A percentile compares a stretch with the other conserved stretches of the same genome.
These are phyloP conservation scores for Volucella bombylans DNA, from an alignment of 2,888 invertebrate genomes.

Conservation along the genomic window DNA sequence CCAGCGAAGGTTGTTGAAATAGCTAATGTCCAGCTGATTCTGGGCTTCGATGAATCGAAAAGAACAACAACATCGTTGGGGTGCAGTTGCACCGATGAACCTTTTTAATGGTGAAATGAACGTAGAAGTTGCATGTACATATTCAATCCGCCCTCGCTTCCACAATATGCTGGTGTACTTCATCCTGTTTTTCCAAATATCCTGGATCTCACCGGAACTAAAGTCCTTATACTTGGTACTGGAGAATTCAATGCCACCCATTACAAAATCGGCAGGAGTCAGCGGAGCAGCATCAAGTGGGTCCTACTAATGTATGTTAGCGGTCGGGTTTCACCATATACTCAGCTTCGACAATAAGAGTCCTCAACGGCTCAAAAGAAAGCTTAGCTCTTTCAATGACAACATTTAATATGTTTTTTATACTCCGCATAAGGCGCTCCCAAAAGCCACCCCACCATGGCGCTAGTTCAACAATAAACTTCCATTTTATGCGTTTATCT, in stretches of 20 bases:
- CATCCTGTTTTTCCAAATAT: neutral
- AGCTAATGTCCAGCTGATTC: conserved; percentile 44
- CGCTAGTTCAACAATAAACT: conserved; percentile 47
- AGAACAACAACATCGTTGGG: conserved; percentile 17
- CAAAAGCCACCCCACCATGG: too few relatives aligned
- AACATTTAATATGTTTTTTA: conserved; percentile 51
- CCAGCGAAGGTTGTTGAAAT: conserved; percentile 26
- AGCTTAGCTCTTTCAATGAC: conserved; percentile 44
- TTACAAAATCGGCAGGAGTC: conserved; percentile 24
- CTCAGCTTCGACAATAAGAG: too few relatives aligned
- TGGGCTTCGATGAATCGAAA: conserved; percentile 21
- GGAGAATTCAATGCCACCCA: neutral
- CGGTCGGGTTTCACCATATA: too few relatives aligned
- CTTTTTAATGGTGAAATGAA: conserved; percentile 16
- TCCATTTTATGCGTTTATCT: conserved; percentile 38
- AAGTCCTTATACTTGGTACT: neutral
- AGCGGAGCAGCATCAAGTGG: too few relatives aligned
- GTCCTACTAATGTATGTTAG: too few relatives aligned
- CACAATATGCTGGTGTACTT: neutral
- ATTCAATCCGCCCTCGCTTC: conserved; percentile 18
- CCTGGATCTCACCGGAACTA: neutral
- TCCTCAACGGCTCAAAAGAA: too few relatives aligned
- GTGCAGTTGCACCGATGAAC: neutral
- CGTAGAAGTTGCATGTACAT: conserved; percentile 11
- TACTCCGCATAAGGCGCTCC: conserved; percentile 37